Conservation (phyloP, 2,888 invertebrate genomes). For the Euproctis similis region DNA sequence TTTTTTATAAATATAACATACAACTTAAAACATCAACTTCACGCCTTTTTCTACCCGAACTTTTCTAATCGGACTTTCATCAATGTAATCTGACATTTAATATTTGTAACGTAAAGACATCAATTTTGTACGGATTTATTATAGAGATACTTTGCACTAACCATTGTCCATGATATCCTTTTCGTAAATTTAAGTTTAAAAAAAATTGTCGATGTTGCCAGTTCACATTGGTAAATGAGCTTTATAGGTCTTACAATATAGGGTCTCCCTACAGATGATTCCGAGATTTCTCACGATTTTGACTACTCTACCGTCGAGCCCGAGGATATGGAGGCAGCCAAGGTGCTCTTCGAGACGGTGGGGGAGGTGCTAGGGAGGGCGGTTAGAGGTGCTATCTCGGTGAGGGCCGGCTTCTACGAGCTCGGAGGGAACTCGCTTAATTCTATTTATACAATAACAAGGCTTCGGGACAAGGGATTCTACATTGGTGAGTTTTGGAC, state of each 20-base stretch:
- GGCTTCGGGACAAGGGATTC: slow-evolving; percentile 84
- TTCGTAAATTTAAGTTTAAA: no score
- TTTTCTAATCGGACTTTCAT: no score
- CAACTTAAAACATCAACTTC: no score
- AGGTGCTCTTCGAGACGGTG: slow-evolving; percentile 83
- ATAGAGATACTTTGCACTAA: no score
- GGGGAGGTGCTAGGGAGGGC: slow-evolving; percentile 82
- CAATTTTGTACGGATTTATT: no score
- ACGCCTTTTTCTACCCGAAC: no score
- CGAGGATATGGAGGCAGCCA: slow-evolving; percentile 77
- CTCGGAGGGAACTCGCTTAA: slow-evolving; percentile 92
- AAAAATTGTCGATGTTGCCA: no score
- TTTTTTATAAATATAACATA: no score
- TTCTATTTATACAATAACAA: slow-evolving; percentile 87
- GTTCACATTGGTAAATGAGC: neutral
- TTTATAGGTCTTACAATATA: neutral
- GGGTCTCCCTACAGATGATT: slow-evolving; percentile 52
- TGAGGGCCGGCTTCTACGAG: slow-evolving; percentile 85
- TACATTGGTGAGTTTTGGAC: slow-evolving; percentile 82
- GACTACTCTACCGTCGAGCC: slow-evolving; percentile 80
- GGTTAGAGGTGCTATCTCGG: slow-evolving; percentile 74
- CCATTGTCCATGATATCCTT: no score
- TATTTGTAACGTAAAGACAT: no score
- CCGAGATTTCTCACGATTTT: slow-evolving; percentile 75
- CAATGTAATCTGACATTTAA: no score